Conservation (phyloP, 1,140 invertebrate genomes). For the Penaeus chinensis region DNA sequence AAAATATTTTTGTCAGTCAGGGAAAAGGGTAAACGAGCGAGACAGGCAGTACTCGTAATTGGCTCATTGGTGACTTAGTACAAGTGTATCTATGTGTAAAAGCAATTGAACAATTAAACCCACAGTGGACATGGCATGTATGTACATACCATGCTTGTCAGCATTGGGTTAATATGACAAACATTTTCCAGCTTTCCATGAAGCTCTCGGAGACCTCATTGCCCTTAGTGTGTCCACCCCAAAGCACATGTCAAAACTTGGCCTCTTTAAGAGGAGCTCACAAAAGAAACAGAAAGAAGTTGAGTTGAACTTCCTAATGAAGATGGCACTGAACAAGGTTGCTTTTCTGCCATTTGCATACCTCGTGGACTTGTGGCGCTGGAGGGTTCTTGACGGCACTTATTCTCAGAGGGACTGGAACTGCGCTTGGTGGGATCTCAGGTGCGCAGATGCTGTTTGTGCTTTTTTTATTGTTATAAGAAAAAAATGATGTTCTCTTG, state of each 20-base stretch:
- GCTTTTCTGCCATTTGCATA: slow-evolving; percentile 87
- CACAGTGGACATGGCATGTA: too few species aligned
- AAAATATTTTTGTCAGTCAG: too few species aligned
- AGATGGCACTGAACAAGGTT: slow-evolving; percentile 89
- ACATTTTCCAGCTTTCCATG: slow-evolving; percentile 82
- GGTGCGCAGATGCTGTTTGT: slow-evolving; percentile 70
- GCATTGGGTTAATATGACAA: too few species aligned
- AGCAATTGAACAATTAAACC: too few species aligned
- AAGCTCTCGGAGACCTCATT: slow-evolving; percentile 91
- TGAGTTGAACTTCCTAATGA: slow-evolving; percentile 89
- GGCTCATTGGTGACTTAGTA: too few species aligned
- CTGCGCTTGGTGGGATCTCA: slow-evolving; percentile 87
- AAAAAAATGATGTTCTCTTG: not conserved
- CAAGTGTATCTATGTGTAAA: too few species aligned
- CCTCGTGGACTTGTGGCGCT: slow-evolving; percentile 85
- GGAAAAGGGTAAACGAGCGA: too few species aligned
- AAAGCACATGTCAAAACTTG: slow-evolving; percentile 83
- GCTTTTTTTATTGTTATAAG: not conserved
- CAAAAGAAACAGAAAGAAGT: slow-evolving; percentile 65
- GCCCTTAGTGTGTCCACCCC: slow-evolving; percentile 85
- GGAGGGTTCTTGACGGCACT: slow-evolving; percentile 84
- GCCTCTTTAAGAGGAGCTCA: slow-evolving; percentile 77
- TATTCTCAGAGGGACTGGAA: slow-evolving; percentile 84
- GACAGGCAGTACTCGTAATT: too few species aligned
- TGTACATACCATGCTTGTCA: too few species aligned